A percentile compares a stretch with the other conserved stretches of the same genome.
These are phyloP conservation scores for Macropus fuliginosus DNA, from an alignment of 2,797 vertebrate species.

Conservation along the genomic window DNA sequence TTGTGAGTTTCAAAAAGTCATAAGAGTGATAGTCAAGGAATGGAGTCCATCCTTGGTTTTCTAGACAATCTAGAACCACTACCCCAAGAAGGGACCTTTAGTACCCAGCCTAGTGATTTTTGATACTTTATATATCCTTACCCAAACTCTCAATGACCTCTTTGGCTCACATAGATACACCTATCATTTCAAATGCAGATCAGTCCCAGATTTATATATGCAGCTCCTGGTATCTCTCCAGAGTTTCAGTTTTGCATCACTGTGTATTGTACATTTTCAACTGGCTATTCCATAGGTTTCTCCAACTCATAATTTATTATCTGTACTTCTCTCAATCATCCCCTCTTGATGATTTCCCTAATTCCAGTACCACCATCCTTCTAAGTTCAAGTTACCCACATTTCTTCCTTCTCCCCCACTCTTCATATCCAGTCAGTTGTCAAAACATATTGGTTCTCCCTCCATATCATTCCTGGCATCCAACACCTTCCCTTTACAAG, in stretches of 20 bases:
- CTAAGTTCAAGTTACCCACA: neutral
- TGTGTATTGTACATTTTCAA: neutral
- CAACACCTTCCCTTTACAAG: neutral
- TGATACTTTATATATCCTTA: neutral
- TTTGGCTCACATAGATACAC: neutral
- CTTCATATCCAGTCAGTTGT: neutral
- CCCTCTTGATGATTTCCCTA: neutral
- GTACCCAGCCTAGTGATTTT: neutral
- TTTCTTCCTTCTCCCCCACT: neutral
- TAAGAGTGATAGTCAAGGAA: neutral
- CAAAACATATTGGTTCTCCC: neutral
- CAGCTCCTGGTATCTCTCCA: neutral
- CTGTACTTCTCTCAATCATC: neutral
- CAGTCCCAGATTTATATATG: neutral
- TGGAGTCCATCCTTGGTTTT: neutral
- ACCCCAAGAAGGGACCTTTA: neutral
- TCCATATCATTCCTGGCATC: neutral
- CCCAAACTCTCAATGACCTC: neutral
- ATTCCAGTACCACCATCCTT: neutral
- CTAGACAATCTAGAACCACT: neutral
- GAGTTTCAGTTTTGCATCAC: neutral
- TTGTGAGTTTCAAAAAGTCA: neutral
- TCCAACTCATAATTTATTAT: neutral
- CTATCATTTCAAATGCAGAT: neutral
- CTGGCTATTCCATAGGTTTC: neutral